Conservation (phyloP, 2,888 invertebrate genomes). For the Cheilosia scutellata region DNA sequence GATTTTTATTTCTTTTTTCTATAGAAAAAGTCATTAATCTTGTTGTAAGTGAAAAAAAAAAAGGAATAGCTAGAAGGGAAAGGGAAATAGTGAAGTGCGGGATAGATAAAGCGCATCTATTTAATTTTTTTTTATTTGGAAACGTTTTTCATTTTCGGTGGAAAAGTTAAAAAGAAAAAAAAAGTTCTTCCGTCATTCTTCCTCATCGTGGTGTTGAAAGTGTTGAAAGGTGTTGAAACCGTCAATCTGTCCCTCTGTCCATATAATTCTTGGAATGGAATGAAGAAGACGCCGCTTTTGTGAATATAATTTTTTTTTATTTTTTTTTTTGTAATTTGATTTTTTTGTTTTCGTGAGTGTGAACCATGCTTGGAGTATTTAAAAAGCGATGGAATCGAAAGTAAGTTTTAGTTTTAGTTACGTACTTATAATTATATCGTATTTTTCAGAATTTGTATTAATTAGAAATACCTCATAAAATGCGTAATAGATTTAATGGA, state of each 20-base stretch:
- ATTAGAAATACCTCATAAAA: too few species aligned
- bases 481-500: too few species aligned
- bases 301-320: constrained; percentile 48
- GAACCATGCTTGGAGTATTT: constrained; percentile 69
- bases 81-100: constrained; percentile 48
- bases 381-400: constrained; percentile 66
- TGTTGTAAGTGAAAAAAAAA: constrained; percentile 43
- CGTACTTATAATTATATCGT: background rate
- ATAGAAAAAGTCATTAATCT: constrained; percentile 65
- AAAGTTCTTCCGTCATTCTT: constrained; percentile 21
- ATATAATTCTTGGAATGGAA: constrained; percentile 51
- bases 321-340: constrained; percentile 20
- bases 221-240: constrained; percentile 53
- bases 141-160: constrained; percentile 6
- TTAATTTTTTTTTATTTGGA: constrained; percentile 18
- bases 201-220: constrained; percentile 33
- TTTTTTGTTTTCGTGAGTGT: constrained; percentile 51
- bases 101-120: constrained; percentile 46
- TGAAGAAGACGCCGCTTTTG: constrained; percentile 54
- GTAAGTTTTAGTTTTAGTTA: constrained; percentile 34
- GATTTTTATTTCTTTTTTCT: constrained; percentile 43
- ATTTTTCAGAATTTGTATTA: background rate
- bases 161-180: constrained; percentile 26
- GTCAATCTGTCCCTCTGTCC: constrained; percentile 35
- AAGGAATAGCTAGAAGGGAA: background rate